Evolutionary conservation across 2,888 invertebrate genomes (phyloP), one percentile per base, ranked within the genome.

Genomic region (Neuroscelio doddi): DNA sequence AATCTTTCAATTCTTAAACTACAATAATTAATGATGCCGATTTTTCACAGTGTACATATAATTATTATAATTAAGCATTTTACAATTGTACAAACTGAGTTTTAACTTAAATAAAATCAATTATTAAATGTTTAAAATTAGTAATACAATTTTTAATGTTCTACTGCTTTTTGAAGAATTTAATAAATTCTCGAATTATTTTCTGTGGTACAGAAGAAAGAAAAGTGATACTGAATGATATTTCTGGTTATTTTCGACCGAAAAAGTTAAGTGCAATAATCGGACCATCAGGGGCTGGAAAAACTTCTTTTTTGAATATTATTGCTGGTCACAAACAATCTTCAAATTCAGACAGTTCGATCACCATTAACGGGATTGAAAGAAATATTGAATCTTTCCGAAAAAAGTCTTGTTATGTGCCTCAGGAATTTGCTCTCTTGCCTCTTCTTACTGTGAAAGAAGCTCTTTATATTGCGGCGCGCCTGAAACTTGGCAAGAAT

Each of bases 221-320:
- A 38, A 80, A 82, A 68, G 55, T 77, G 4, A 89, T 91, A 46
- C 81, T 92, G 7, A 84, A 86, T 21, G 86, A 86, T 14, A 86
- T 88, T 0, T 87, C 87, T 3, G 91, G 91, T 0, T 86, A 87
- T 15, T 88, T 92, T 50, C 83, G 87, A 10, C 87, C 90, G 0
- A 90, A 90, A 0, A 87, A 88, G 1, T 82, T 92, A 8, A 89
- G 91, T 0, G 90, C 89, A 36, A 89, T 92, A 24, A 79, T 92
- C 1, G 92, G 92, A 0, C 91, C 91, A 3, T 92, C 92, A 0
- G 92, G 92, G 0, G 91, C 92, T 0, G 92, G 94, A 7, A 94
- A 94, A 78, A 91, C 93, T 0, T 90, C 93, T 0, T 85, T 94
- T 1, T 87, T 94, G 70, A 91, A 91, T 78, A 90, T 93, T 62